Base-by-base conservation (phyloP, 2,888 invertebrate species). In the Maniola hyperantus region DNA sequence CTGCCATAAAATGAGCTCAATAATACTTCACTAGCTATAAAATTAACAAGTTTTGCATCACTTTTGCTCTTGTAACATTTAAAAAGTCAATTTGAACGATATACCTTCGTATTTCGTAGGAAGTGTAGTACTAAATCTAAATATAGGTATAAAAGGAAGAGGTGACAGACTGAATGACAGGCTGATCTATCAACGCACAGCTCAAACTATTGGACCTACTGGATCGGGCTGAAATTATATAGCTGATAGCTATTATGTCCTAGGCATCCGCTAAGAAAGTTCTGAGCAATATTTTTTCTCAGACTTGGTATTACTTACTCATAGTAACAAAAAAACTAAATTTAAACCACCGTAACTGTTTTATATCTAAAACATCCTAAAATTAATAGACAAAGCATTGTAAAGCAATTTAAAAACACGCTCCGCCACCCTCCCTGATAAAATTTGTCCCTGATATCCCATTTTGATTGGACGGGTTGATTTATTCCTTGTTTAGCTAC, bases 381-480 rank as follows among this genome's bases (percentile, higher is more conserved):
- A 85, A 88, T 88, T 84, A 89, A 89, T 88, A 88, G 86, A 83
- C 79, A 83, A 79, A 76, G 79, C 85, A 87, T 86, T 88, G 87
- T 88, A 84, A 81, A 84, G 85, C 89, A 86, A 90, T 91, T 91
- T 89, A 83, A 88, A 87, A 87, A 83, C 88, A 88, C 83, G 85
- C 83, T 85, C 82, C 82, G 72, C 76, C 85, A 79, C 88, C 86
- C 89, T 84, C 88, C 85, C 85, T 77, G 81, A 83, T 84, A 83
- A 87, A 90, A 89, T 91, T 89, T 90, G 89, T 89, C 90, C 83
- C 84, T 83, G 83, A 89, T 91, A 89, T 87, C 86, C 89, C 86
- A 82, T 90, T 91, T 90, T 91, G 91, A 91, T 91, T 88, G 83
- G 88, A 88, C 85, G 83, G 82, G 83, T 85, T 89, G 91, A 91